Base-by-base conservation (phyloP, 2,797 vertebrate species). In the Fundulus diaphanus region DNA sequence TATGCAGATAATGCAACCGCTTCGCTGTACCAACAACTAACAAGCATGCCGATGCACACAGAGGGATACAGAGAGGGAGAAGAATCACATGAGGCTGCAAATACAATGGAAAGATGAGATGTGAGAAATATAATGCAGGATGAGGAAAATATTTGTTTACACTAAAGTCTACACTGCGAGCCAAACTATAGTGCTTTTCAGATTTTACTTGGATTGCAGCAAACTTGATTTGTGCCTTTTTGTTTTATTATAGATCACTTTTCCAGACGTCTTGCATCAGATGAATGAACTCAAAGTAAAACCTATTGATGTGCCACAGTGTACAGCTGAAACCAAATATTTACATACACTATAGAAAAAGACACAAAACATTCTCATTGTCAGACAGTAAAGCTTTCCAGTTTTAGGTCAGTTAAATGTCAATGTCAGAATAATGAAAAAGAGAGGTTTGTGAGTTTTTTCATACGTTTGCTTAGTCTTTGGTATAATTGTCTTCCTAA, bases 1-100 rank as follows among this genome's bases (percentile, higher is more conserved):
- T 75, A 95, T 93, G 56, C 73, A 83, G 86, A 93, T 94, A 94
- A 95, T 94, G 94, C 89, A 92, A 86, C 87, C 59, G 78, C 81
- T 90, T 90, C 88, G 78, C 86, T 91, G 89, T 77, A 88, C 82
- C 82, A 86, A 90, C 81, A 92, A 89, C 87, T 90, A 88, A 90
- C 88, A 86, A 88, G 85, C 87, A 75, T 81, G 59, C 84, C 54
- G 67, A 82, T 70, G 75, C 85, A 84, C 72, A 85, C 70, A 82
- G 72, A 85, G 51, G 51, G 77, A 79, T 82, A 85, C 72, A 75
- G 63, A 37, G 56, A 40, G 24, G 46, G 52, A 48, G 51, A 44
- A 37, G 68, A 65, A 78, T 77, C 24, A 44, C 56, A 88, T 40
- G 80, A 82, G 48, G 54, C 7, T 59, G 81, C 78, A 86, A 75